Base-by-base conservation (phyloP, 30 jellyfish, hydroid and myxozoan species). In the Aurelia aurita complex sp. Pacific region DNA sequence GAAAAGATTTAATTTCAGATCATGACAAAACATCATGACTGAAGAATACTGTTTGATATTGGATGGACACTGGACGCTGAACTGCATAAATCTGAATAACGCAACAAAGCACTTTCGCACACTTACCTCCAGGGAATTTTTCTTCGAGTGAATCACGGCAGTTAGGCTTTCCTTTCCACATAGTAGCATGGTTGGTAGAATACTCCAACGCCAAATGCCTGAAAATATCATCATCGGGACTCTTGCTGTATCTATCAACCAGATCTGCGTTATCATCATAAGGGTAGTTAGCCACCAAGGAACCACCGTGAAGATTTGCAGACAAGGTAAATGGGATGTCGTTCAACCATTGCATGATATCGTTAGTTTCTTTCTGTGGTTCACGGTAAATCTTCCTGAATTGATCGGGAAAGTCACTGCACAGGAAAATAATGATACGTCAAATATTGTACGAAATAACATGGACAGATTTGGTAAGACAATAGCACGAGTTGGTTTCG, bases 221-320 rank as follows among this genome's bases (percentile, higher is more conserved):
- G 79, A 96, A 96, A 34, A 96, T 77, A 73, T 87, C 97, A 77
- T 94, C 95, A 74, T 94, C 99, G 4, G 97, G 97, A 35, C 92
- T 85, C 17, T 68, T 74, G 78, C 93, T 79, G 82, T 77, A 74
- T 72, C 16, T 57, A 42, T 88, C 97, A 14, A 23, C 64, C 52
- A 70, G 72, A 36, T 89, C 84, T 0, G 18, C n/a, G 70, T 85
- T 88, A 73, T 94, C 97, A 64, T 94, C 99, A 73, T 64, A 94
- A 62, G 99, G 99, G 63, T 94, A 94, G 70, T 94, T 94, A 53
- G 99, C 99, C 5, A 94, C 99, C 80, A 94, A 33, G 50, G 99
- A 89, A 1, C 99, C 99, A 13, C 99, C 99, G 76, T 94, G 99
- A 17, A 94, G 86, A 75, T 94, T 94, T 10, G 99, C 99, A 4